Evolutionary conservation across 1,140 invertebrate genomes (phyloP).

Genomic region (Pseudomyrmex dendroicus): DNA sequence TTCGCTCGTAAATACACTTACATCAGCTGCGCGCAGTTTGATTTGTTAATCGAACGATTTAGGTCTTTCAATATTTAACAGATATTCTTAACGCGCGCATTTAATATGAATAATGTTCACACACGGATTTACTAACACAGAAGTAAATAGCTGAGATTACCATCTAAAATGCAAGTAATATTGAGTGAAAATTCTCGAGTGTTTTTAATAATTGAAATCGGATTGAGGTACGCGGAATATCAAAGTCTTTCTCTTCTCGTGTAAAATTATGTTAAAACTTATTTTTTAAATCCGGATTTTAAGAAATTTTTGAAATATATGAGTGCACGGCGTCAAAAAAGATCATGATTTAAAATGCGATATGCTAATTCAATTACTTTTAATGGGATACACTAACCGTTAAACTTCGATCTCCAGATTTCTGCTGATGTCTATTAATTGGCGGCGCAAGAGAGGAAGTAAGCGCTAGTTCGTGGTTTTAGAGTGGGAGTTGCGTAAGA

Average conservation of each 20-base stretch:
- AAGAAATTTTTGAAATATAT: neutral
- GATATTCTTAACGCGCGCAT: neutral
- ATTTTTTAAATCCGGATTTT: neutral
- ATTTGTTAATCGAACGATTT: constrained; percentile 44
- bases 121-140: neutral
- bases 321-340: neutral
- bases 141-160: neutral
- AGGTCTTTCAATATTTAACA: constrained; percentile 47
- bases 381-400: neutral
- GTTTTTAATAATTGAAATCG: neutral
- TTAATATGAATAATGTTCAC: constrained; percentile 49
- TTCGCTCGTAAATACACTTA: neutral
- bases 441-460: no score
- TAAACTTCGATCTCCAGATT: neutral
- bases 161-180: neutral
- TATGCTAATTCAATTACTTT: neutral
- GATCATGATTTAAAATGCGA: neutral
- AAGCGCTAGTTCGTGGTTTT: neutral
- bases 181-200: neutral
- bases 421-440: neutral
- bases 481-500: neutral
- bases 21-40: neutral
- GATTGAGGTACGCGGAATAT: neutral
- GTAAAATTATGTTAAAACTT: neutral
- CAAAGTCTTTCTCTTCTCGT: neutral